Percentiles rank a stretch among this genome's conserved stretches.
These are phyloP conservation scores for Crepidodera aurea DNA, from an alignment of 2,888 invertebrate species.

Conservation along the genomic window DNA sequence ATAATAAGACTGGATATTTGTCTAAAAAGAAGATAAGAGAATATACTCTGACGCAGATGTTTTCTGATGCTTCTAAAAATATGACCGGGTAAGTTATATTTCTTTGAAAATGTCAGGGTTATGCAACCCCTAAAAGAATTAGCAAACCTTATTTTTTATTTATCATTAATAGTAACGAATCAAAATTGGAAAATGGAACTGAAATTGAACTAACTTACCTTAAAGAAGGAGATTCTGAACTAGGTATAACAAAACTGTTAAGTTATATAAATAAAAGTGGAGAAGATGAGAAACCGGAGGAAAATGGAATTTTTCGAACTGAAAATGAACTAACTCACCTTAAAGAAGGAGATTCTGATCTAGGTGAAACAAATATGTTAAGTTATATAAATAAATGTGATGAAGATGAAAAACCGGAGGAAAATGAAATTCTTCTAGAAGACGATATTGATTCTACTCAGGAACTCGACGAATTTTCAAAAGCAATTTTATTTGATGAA, in stretches of 20 bases:
- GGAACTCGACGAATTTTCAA: conserved; percentile 41
- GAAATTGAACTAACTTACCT: not conserved
- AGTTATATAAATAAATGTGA: conserved; percentile 40
- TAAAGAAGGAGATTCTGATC: conserved; percentile 21
- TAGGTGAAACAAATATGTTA: conserved; percentile 42
- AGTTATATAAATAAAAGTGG: conserved; percentile 40
- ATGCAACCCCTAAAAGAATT: no score
- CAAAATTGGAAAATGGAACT: not conserved
- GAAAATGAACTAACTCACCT: not conserved
- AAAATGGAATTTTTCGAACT: not conserved
- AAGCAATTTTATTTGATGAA: conserved; percentile 35
- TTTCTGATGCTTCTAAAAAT: conserved; percentile 22
- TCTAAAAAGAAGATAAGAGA: conserved; percentile 13
- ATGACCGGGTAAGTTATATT: no score
- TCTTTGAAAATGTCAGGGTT: no score
- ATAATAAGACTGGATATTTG: not conserved
- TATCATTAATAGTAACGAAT: not conserved
- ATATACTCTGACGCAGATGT: conserved; percentile 40
- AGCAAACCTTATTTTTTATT: no score
- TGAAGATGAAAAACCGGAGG: conserved; percentile 17
- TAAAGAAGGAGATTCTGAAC: conserved; percentile 21
- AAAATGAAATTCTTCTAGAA: conserved; percentile 4
- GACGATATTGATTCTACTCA: conserved; percentile 26
- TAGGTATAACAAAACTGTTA: conserved; percentile 43
- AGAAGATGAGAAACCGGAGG: conserved; percentile 15